Percentiles rank a stretch among this genome's conserved stretches.
phyloP scores from a whole-genome alignment of 2,797 vertebrate genomes.

The Hippoglossus hippoglossus region DNA sequence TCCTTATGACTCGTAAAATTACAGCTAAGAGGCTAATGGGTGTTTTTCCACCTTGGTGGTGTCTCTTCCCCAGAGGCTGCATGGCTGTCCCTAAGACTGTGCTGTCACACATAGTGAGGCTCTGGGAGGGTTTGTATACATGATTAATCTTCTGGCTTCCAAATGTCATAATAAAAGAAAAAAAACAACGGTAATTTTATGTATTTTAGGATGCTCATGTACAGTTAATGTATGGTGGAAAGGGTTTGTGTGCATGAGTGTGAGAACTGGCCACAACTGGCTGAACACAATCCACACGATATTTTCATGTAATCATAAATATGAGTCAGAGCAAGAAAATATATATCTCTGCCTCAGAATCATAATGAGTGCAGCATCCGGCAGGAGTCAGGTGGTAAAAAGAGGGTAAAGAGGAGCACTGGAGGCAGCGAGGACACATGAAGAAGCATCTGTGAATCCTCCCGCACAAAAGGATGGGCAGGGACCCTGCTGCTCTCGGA shows the following conservation, averaged over 20 bases:
- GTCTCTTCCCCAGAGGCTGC: too few species aligned
- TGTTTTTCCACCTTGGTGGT: not conserved
- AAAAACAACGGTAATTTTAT: too few species aligned
- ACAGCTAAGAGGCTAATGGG: not conserved
- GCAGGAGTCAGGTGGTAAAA: slow-evolving; percentile 7
- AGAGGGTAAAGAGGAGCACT: slow-evolving; percentile 4
- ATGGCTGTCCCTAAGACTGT: not conserved
- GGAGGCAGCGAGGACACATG: not conserved
- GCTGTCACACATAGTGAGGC: not conserved
- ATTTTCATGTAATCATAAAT: not conserved
- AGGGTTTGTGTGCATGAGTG: too few species aligned
- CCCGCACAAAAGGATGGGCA: slow-evolving; percentile 48
- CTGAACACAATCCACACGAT: not conserved
- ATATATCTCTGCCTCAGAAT: not conserved
- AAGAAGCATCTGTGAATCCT: slow-evolving; percentile 21
- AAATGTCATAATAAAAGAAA: not conserved
- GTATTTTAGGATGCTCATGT: too few species aligned
- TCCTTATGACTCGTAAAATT: not conserved
- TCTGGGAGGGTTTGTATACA: not conserved
- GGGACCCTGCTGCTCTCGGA: slow-evolving; percentile 46
- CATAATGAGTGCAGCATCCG: not conserved
- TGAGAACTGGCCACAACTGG: not conserved
- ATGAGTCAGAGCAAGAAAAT: not conserved
- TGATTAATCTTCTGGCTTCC: not conserved
- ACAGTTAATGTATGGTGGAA: too few species aligned